Evolutionary conservation across 2,888 invertebrate species (phyloP).

Genomic region (Dolichopus griseipennis): DNA sequence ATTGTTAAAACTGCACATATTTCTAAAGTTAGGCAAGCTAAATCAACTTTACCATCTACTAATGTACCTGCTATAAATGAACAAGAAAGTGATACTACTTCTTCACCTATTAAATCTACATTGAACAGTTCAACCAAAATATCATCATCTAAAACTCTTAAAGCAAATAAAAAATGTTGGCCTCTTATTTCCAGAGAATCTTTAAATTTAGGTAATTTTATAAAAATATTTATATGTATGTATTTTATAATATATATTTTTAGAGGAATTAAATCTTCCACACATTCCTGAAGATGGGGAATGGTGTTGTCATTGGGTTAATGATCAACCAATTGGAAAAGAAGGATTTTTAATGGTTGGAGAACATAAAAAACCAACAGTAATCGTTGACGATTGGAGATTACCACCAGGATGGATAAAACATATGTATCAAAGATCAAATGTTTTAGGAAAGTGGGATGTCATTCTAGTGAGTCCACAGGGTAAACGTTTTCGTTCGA

Average conservation of each 20-base stretch:
- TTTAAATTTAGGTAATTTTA: constrained; percentile 33
- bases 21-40: constrained; percentile 49
- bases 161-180: constrained; percentile 27
- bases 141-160: background rate
- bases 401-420: constrained; percentile 70
- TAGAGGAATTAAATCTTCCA: constrained; percentile 40
- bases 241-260: constrained; percentile 8
- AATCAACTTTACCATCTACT: constrained; percentile 27
- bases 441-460: constrained; percentile 71
- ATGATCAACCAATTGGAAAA: constrained; percentile 57
- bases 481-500: constrained; percentile 53
- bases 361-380: constrained; percentile 45
- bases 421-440: constrained; percentile 63
- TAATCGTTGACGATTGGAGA: constrained; percentile 64
- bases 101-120: background rate
- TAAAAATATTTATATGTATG: background rate
- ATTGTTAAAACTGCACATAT: constrained; percentile 62
- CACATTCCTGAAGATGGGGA: constrained; percentile 46
- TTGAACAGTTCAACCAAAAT: constrained; percentile 25
- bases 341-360: constrained; percentile 43
- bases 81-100: constrained; percentile 7
- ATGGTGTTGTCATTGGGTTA: constrained; percentile 61
- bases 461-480: constrained; percentile 60
- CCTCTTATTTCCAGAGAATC: constrained; percentile 38
- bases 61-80: constrained; percentile 20